Evolutionary conservation across 1,140 invertebrate genomes (phyloP), one percentile per base, ranked within the genome.

Genomic region (Arion vulgaris): DNA sequence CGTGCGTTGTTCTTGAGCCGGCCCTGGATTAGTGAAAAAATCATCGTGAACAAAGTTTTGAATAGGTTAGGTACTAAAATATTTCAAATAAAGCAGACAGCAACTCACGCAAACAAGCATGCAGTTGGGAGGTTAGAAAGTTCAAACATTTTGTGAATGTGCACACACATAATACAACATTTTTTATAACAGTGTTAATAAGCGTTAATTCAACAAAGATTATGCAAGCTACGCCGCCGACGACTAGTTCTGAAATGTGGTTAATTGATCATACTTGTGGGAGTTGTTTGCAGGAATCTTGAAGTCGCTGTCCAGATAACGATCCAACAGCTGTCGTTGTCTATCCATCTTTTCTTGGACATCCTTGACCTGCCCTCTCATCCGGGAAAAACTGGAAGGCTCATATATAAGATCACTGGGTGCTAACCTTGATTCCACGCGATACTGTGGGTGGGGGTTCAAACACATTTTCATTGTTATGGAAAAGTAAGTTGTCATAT

Each of bases 311-410:
- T 81, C 71, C 53, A 89, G 83, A 81, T 88, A 89, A 28, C 87
- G 81, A 78, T 89, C 87, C 77, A 89, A 82, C 38, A 89, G 78
- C 66, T 89, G 87, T 32, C 87, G 86, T 51, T 89, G 88, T 45
- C 87, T 82, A 80, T 88, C 86, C 86, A 89, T 87, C 77, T 87
- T 87, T 23, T 88, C 87, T 68, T 87, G 88, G 32, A 86, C 86
- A 34, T 87, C 84, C 36, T 81, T 82, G 36, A 89, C 80, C 71
- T 84, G 85, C 32, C 86, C 85, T 32, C 86, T 76, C 76, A 89
- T 85, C 38, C 84, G 84, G 34, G 45, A 80, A 80, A 85, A 86
- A 39, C 84, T 85, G 77, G 81, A 82, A 28, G 86, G 85, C 74
- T 84, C 72, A 80, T 87, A 86, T 36, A 88, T 79, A 36, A 87